A percentile compares a stretch with the other conserved stretches of the same genome.
Conservation (phyloP, 2,888 invertebrate genomes). For the Mylabris sibirica region DNA sequence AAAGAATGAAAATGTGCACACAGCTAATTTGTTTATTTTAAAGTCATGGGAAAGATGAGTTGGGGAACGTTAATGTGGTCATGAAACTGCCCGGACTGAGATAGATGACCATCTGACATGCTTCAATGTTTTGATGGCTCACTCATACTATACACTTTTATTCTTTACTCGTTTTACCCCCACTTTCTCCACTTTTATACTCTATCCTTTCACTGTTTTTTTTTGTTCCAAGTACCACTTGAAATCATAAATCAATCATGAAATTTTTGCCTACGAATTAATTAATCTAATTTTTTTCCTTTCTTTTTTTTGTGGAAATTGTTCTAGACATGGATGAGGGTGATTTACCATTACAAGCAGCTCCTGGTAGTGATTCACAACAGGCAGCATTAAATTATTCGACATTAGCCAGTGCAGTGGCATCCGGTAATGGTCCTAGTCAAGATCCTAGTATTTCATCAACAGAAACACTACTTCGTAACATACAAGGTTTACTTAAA, state of each 20-base stretch:
- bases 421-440: constrained; percentile 63
- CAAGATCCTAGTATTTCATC: constrained; percentile 76
- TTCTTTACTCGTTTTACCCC: not conserved
- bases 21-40: constrained; percentile 57
- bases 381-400: constrained; percentile 87
- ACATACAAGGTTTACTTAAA: constrained; percentile 94
- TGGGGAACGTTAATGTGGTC: constrained; percentile 51
- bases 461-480: constrained; percentile 91
- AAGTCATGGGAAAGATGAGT: constrained; percentile 53
- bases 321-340: constrained; percentile 79
- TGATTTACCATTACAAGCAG: constrained; percentile 70
- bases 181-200: not conserved
- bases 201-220: not conserved
- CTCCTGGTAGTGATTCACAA: constrained; percentile 64
- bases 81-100: constrained; percentile 42
- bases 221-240: not conserved
- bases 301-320: constrained; percentile 22
- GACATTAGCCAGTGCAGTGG: constrained; percentile 72
- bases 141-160: constrained; percentile 26
- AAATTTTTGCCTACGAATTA: not conserved
- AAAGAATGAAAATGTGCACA: constrained; percentile 50
- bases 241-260: constrained; percentile 7
- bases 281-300: not conserved
- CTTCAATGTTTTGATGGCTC: constrained; percentile 42
- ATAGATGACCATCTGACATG: constrained; percentile 52